phyloP scores from a whole-genome alignment of 2,888 invertebrate genomes.

The Macaria notata region DNA sequence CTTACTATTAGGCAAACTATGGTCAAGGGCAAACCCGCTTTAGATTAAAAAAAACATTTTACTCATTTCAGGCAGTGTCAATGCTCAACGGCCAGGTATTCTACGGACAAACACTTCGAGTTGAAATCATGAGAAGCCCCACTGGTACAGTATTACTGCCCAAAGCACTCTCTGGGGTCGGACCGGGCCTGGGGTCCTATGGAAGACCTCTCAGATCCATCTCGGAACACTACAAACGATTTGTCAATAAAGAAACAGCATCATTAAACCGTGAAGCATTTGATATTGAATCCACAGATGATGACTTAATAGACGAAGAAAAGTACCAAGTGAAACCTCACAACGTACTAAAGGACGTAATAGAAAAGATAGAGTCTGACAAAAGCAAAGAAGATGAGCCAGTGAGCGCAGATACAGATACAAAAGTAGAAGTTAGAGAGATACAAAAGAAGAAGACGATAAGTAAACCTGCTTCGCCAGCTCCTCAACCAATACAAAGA shows the following conservation, averaged over 20 bases:
- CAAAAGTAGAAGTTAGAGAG: no score
- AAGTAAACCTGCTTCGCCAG: no score
- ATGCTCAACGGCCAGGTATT: slow-evolving; percentile 60
- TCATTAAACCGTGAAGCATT: slow-evolving; percentile 40
- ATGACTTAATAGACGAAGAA: slow-evolving; percentile 1
- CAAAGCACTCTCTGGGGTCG: slow-evolving; percentile 54
- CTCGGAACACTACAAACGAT: slow-evolving; percentile 51
- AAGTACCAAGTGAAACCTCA: slow-evolving; percentile 20
- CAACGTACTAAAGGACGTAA: slow-evolving; percentile 17
- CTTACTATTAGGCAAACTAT: no score
- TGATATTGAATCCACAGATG: slow-evolving; percentile 4
- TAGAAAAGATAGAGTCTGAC: background rate
- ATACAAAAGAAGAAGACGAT: no score
- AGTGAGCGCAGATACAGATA: no score
- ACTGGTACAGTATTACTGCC: slow-evolving; percentile 48
- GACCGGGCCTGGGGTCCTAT: slow-evolving; percentile 54
- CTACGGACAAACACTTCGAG: slow-evolving; percentile 51
- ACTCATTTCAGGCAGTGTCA: slow-evolving; percentile 59
- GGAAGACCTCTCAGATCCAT: slow-evolving; percentile 57
- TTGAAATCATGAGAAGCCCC: slow-evolving; percentile 45
- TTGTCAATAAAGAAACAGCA: slow-evolving; percentile 39
- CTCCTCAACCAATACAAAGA: no score
- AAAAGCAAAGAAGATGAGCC: background rate
- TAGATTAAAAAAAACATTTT: no score
- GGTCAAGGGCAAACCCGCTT: no score